phyloP scores from a whole-genome alignment of 2,888 invertebrate genomes.

The Ephialtes manifestator region DNA sequence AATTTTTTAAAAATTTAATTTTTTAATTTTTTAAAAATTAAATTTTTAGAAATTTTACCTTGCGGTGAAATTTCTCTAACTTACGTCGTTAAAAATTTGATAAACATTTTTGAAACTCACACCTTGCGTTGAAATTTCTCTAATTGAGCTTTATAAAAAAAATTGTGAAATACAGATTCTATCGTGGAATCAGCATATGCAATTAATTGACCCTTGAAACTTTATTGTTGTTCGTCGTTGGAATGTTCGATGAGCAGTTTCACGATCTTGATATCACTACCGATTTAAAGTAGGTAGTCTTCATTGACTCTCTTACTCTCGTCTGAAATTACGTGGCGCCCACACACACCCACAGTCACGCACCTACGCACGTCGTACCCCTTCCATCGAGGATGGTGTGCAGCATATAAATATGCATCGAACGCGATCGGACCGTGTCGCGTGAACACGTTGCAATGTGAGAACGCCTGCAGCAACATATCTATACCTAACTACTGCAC shows the following conservation, averaged over 20 bases:
- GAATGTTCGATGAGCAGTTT: slow-evolving; percentile 10
- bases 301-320: slow-evolving; percentile 49
- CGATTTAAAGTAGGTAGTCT: slow-evolving; percentile 36
- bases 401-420: slow-evolving; percentile 66
- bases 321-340: slow-evolving; percentile 64
- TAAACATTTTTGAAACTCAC: no score
- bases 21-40: no score
- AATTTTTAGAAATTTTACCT: no score
- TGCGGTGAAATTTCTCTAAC: no score
- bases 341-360: slow-evolving; percentile 52
- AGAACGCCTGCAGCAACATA: slow-evolving; percentile 22
- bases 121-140: no score
- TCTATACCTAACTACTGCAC: slow-evolving; percentile 9
- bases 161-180: not conserved
- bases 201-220: not conserved
- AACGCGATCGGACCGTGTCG: slow-evolving; percentile 49
- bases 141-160: not conserved
- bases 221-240: slow-evolving; percentile 22
- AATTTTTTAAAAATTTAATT: no score
- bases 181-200: slow-evolving; percentile 13
- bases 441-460: slow-evolving; percentile 45
- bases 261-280: slow-evolving; percentile 43
- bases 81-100: no score
- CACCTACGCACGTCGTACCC: slow-evolving; percentile 41
- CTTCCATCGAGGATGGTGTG: slow-evolving; percentile 29